phyloP scores from a whole-genome alignment of 2,113 vertebrate species.

The Carassius auratus region DNA sequence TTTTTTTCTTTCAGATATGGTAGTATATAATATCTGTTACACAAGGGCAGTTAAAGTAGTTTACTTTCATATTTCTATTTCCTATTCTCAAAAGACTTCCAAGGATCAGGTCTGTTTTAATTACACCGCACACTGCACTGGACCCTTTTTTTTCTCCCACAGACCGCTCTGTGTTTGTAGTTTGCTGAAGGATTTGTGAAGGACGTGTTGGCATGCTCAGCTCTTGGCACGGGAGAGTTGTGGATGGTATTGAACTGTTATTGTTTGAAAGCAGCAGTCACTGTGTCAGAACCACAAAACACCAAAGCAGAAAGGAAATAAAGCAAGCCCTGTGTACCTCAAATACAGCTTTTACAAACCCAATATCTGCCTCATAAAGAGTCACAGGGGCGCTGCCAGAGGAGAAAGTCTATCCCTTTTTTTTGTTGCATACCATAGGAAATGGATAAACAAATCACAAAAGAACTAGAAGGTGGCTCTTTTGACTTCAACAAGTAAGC shows the following conservation, averaged over 20 bases:
- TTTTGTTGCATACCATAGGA: slow-evolving; percentile 59
- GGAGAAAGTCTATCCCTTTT: slow-evolving; percentile 65
- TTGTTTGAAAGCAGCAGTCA: slow-evolving; percentile 64
- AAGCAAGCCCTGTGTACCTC: slow-evolving; percentile 40
- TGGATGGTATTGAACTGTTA: slow-evolving; percentile 53
- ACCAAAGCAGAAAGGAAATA: slow-evolving; percentile 36
- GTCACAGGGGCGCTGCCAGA: slow-evolving; percentile 56
- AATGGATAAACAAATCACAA: not conserved
- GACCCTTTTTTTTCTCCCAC: slow-evolving; percentile 33
- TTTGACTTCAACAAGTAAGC: not conserved
- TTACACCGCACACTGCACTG: slow-evolving; percentile 45
- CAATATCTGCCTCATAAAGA: slow-evolving; percentile 54
- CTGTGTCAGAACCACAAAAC: slow-evolving; percentile 56
- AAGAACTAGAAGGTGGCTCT: not conserved
- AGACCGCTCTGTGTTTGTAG: slow-evolving; percentile 60
- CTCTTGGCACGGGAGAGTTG: slow-evolving; percentile 52
- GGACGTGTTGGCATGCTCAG: slow-evolving; percentile 59
- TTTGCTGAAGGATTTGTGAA: slow-evolving; percentile 65
- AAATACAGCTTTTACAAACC: slow-evolving; percentile 56
- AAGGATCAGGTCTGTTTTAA: slow-evolving; percentile 73
- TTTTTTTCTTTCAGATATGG: not conserved
- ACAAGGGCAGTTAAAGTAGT: slow-evolving; percentile 33
- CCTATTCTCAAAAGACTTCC: slow-evolving; percentile 15
- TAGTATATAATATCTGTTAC: not conserved
- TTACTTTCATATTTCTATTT: slow-evolving; percentile 28